Conservation (phyloP, 2,113 vertebrate genomes). For the Sclerurus mexicanus region DNA sequence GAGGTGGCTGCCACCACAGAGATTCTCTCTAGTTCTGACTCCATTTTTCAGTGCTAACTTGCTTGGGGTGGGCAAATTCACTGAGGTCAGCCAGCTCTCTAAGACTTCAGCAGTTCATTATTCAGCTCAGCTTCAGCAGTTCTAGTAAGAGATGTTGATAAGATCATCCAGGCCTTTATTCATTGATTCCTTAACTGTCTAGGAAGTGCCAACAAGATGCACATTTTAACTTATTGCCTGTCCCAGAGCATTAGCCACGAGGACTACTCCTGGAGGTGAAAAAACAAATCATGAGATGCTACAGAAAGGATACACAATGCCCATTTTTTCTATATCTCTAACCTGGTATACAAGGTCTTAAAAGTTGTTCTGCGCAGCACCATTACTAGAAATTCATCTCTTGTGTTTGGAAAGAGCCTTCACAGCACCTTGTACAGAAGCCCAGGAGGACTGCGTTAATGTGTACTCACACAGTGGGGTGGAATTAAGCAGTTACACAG, state of each 20-base stretch:
- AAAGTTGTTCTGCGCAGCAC: not conserved
- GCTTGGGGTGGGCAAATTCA: not conserved
- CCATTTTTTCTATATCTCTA: not conserved
- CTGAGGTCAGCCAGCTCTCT: not conserved
- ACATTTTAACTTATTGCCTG: not conserved
- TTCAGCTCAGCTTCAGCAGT: not conserved
- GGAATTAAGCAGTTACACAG: not conserved
- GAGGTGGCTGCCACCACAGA: not conserved
- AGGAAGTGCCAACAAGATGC: not conserved
- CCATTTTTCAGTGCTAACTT: not conserved
- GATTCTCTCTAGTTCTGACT: not conserved
- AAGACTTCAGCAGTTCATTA: not conserved
- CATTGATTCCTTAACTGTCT: not conserved
- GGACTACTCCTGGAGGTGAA: not conserved
- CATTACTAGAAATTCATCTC: not conserved
- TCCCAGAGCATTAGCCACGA: not conserved
- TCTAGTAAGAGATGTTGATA: not conserved
- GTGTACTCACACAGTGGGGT: rapidly evolving
- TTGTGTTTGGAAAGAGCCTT: not conserved
- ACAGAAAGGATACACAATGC: not conserved
- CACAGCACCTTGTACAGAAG: not conserved
- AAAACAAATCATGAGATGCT: not conserved
- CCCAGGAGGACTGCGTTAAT: not conserved
- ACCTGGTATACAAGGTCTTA: no score
- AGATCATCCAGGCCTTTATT: not conserved